Conservation (phyloP, 2,113 vertebrate species). For the Lepisosteus osseus region DNA sequence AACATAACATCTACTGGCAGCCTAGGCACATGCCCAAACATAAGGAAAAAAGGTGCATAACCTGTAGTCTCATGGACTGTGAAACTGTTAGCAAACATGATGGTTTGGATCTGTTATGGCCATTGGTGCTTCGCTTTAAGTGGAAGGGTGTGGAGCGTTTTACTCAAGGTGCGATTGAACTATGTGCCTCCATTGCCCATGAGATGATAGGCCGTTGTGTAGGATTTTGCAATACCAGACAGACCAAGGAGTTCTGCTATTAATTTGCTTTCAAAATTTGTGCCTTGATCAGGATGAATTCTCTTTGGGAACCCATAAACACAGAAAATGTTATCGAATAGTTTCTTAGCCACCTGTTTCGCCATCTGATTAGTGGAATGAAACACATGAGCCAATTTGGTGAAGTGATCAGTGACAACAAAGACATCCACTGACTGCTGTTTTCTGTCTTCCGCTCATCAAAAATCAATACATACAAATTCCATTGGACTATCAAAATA, state of each 20-base stretch:
- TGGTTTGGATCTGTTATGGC: slow-evolving; percentile 15
- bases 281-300: slow-evolving; percentile 20
- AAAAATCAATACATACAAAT: slow-evolving; percentile 8
- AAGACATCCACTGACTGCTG: slow-evolving; percentile 6
- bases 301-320: slow-evolving; percentile 8
- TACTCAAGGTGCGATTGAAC: slow-evolving; percentile 25
- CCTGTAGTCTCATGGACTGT: slow-evolving; percentile 22
- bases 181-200: slow-evolving; percentile 28
- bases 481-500: slow-evolving; percentile 12
- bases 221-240: slow-evolving; percentile 18
- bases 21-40: slow-evolving; percentile 23
- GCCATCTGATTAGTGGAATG: slow-evolving; percentile 1
- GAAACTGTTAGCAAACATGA: slow-evolving; percentile 31
- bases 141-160: slow-evolving; percentile 22
- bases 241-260: slow-evolving; percentile 5
- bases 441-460: neutral
- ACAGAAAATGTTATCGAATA: slow-evolving; percentile 4
- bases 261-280: slow-evolving; percentile 27
- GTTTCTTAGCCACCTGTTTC: slow-evolving; percentile 12
- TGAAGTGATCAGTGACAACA: slow-evolving; percentile 10
- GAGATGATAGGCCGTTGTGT: slow-evolving; percentile 23
- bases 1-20: slow-evolving; percentile 30
- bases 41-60: slow-evolving; percentile 28
- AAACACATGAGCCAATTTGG: slow-evolving; percentile 4
- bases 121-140: slow-evolving; percentile 26